phyloP scores from a whole-genome alignment of 2,888 invertebrate species.

The Anoncus sp. region DNA sequence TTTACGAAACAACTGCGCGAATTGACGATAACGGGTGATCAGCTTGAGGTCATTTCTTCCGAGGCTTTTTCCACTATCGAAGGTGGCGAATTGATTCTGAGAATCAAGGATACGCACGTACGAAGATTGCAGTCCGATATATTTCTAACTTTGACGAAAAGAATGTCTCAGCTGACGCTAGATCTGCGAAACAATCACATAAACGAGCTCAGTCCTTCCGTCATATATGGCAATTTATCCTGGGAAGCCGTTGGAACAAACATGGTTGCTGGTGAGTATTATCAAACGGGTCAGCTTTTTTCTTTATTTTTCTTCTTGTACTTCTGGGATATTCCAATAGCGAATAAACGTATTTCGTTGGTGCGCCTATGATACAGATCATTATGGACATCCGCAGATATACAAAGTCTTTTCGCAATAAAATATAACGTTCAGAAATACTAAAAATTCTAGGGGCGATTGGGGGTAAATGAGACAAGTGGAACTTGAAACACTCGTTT shows the following conservation, averaged over 20 bases:
- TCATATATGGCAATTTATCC: constrained; percentile 94
- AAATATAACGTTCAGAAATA: too few species aligned
- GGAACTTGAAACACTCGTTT: too few species aligned
- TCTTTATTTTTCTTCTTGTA: background rate
- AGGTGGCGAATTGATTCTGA: constrained; percentile 90
- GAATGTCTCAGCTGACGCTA: constrained; percentile 91
- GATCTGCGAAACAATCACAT: constrained; percentile 94
- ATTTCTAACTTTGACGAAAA: constrained; percentile 89
- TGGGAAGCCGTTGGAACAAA: constrained; percentile 96
- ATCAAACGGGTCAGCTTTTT: background rate
- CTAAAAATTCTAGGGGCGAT: too few species aligned
- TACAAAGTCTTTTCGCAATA: too few species aligned
- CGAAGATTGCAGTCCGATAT: constrained; percentile 92
- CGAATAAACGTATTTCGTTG: too few species aligned
- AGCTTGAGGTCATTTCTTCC: constrained; percentile 89
- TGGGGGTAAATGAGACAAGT: too few species aligned
- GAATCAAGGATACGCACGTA: constrained; percentile 91
- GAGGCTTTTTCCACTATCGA: constrained; percentile 91
- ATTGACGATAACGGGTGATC: constrained; percentile 91
- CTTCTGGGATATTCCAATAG: too few species aligned
- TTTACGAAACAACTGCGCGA: constrained; percentile 92
- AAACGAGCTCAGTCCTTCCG: constrained; percentile 92
- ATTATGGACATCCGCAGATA: too few species aligned
- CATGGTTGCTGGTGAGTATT: constrained; percentile 89
- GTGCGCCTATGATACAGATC: too few species aligned